Evolutionary conservation across 2,113 vertebrate genomes (phyloP).

Genomic region (Gasterosteus nipponicus): DNA sequence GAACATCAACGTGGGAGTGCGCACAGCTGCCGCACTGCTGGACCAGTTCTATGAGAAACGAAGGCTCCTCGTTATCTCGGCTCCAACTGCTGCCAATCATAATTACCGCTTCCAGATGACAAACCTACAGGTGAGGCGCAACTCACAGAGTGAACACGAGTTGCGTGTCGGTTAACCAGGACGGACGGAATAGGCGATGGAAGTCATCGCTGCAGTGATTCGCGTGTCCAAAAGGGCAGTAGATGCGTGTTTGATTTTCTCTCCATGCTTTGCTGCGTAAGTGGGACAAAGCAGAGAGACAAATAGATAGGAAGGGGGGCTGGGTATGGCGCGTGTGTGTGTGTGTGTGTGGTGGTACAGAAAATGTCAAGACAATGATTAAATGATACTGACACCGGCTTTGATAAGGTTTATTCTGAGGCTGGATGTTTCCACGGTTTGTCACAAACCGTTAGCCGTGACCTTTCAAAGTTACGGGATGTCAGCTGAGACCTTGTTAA

Average conservation of each 20-base stretch:
- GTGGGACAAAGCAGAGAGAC: conserved; percentile 25
- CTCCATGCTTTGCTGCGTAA: conserved; percentile 14
- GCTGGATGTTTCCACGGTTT: conserved; percentile 27
- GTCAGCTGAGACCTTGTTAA: conserved; percentile 5
- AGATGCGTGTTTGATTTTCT: background rate
- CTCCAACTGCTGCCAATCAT: conserved; percentile 93
- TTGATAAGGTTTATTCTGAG: conserved; percentile 52
- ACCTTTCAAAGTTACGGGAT: conserved; percentile 48
- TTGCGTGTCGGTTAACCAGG: background rate
- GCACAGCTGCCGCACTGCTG: conserved; percentile 90
- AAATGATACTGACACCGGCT: conserved; percentile 38
- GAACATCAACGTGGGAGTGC: conserved; percentile 94
- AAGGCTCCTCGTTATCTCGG: conserved; percentile 92
- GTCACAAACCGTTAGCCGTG: conserved; percentile 54
- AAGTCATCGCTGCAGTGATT: background rate
- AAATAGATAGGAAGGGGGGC: conserved; percentile 7
- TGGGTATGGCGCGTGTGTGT: background rate
- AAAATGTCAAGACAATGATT: conserved; percentile 48
- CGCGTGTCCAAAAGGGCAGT: background rate
- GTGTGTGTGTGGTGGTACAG: background rate
- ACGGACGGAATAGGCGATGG: background rate
- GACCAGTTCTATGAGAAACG: conserved; percentile 99
- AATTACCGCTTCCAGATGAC: conserved; percentile 95
- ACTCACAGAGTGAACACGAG: conserved; percentile 3
- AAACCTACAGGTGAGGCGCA: conserved; percentile 90